Base-by-base conservation (phyloP, 2,888 invertebrate genomes). In the Diadromus collaris region DNA sequence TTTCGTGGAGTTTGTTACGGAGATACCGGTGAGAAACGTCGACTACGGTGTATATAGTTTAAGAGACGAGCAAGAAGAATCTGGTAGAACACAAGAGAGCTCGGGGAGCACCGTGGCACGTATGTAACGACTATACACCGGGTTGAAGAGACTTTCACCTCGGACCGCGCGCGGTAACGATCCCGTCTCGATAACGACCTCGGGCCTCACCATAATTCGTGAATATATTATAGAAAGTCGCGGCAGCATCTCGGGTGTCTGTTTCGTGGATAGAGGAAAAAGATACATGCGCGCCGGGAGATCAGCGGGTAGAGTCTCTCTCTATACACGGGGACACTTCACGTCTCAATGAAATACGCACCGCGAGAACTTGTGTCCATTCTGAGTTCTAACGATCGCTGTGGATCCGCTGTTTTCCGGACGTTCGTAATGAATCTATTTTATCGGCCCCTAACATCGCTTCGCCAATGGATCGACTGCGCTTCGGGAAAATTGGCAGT, bases 161-260 rank as follows among this genome's bases (percentile, higher is more conserved):
- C 79, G 75, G 68, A 71, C 73, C 71, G 68, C 65, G 64, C 72
- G 68, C 65, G 67, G 73, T 81, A 81, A 81, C 74, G 80, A 82
- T 82, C 81, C 69, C 79, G 76, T 82, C 76, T 79, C 77, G 81
- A 81, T 82, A 82, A 82, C 79, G 73, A 80, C 76, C 72, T 24
- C 72, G 72, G 61, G 69, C 75, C 54, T 81, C 70, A 73, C 80
- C 78, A 78, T 77, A 81, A 81, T 82, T 81, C 73, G 78, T 77
- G 81, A 82, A 82, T 82, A 82, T 81, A 82, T 82, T 82, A 82
- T 82, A 80, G 81, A 82, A 82, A 82, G 81, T 81, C 72, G 80
- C 72, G 69, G 76, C 76, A 68, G 72, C 69, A 68, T 76, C 76
- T 76, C 72, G 76, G 63, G 64, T 76, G 72, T 73, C 72, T 58